Conservation (phyloP, 2,888 invertebrate species). For the Aphrophora alni region DNA sequence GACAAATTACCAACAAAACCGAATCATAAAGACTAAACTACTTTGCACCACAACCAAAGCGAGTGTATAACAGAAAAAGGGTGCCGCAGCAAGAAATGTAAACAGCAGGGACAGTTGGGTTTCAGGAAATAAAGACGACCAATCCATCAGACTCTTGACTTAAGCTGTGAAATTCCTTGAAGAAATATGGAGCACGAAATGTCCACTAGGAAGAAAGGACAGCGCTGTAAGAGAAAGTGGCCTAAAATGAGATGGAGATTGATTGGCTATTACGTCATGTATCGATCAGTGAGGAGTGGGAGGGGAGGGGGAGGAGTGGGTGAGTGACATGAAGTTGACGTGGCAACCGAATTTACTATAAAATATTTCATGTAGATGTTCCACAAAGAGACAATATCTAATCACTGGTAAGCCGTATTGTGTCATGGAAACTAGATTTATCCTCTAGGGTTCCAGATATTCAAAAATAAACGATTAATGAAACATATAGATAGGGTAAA, state of each 20-base stretch:
- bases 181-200: background rate
- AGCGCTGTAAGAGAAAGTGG: too few species aligned
- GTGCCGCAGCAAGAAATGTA: background rate
- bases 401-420: background rate
- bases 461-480: background rate
- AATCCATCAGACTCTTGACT: constrained; percentile 1
- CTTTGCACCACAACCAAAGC: too few species aligned
- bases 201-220: background rate
- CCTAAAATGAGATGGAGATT: background rate
- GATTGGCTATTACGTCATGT: constrained; percentile 2
- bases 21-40: too few species aligned
- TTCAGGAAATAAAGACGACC: too few species aligned
- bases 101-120: background rate
- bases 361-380: background rate
- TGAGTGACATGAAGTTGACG: background rate
- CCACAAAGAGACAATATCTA: background rate
- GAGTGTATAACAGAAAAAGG: too few species aligned
- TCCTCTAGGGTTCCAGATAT: too few species aligned
- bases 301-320: background rate
- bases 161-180: constrained; percentile 3
- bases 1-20: too few species aligned
- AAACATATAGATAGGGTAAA: background rate
- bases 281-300: background rate
- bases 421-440: too few species aligned
- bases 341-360: background rate